phyloP scores from a whole-genome alignment of 2,797 vertebrate genomes.

The Trematomus bernacchii region DNA sequence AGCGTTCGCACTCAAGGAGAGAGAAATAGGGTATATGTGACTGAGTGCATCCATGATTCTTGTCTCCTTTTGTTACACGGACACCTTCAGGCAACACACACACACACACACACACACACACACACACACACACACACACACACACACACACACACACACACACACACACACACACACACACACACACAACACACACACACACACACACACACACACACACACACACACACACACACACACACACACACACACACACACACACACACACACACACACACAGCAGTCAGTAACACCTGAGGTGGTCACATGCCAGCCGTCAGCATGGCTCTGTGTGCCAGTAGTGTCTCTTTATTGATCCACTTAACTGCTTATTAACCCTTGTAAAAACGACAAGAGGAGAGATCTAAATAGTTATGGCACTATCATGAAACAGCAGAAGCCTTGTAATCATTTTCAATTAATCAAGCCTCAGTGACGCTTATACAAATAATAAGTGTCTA shows the following conservation, averaged over 20 bases:
- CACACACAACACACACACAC: background rate
- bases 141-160: no score
- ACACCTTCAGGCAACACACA: slow-evolving; percentile 46
- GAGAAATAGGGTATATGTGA: slow-evolving; percentile 53
- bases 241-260: no score
- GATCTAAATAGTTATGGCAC: background rate
- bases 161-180: no score
- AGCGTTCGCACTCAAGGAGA: slow-evolving; percentile 50
- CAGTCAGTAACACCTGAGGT: slow-evolving; percentile 62
- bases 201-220: slow-evolving; percentile 23
- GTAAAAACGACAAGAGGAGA: background rate
- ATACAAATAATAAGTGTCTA: background rate
- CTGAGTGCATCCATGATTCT: slow-evolving; percentile 60
- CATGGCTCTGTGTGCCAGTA: background rate
- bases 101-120: slow-evolving; percentile 22
- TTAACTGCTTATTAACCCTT: slow-evolving; percentile 6
- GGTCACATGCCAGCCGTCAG: slow-evolving; percentile 60
- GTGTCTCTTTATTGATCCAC: slow-evolving; percentile 23
- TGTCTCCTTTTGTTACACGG: slow-evolving; percentile 56
- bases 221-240: slow-evolving; percentile 10
- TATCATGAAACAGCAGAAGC: background rate
- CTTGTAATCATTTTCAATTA: background rate
- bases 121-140: slow-evolving; percentile 7
- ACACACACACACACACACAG: no score
- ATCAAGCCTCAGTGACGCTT: background rate